Evolutionary conservation across 1,140 invertebrate genomes (phyloP).

Genomic region (Streblospio benedicti): DNA sequence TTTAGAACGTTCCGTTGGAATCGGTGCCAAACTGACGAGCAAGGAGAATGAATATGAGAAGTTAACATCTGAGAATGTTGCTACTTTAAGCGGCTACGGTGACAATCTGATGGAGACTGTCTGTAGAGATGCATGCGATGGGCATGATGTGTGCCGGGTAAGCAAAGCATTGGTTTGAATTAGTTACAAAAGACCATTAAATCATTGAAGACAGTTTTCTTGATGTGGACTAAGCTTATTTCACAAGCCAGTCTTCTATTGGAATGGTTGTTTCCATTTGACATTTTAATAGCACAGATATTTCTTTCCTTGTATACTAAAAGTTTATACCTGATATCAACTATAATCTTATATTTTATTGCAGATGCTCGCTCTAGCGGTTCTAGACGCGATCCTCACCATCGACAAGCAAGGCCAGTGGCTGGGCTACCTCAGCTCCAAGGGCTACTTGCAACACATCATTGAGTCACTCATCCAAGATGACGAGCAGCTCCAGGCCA

Average conservation of each 20-base stretch:
- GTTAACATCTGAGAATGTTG: constrained; percentile 46
- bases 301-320: no score
- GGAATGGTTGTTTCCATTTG: no score
- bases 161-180: constrained; percentile 25
- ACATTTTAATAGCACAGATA: no score
- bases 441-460: constrained; percentile 75
- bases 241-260: no score
- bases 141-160: constrained; percentile 74
- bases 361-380: constrained; percentile 72
- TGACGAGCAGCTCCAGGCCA: constrained; percentile 60
- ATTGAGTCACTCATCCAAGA: constrained; percentile 70
- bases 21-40: neutral
- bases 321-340: no score
- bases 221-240: no score
- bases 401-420: constrained; percentile 65
- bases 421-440: constrained; percentile 63
- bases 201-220: no score
- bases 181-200: no score
- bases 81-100: constrained; percentile 62
- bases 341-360: no score
- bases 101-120: constrained; percentile 73
- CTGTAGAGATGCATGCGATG: constrained; percentile 74
- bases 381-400: constrained; percentile 68
- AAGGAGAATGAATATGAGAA: constrained; percentile 46
- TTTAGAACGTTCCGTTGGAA: no score